Percentiles rank a stretch among this genome's conserved stretches.
Evolutionary conservation across 2,888 invertebrate genomes (phyloP).

Genomic region (Agrochola circellaris): DNA sequence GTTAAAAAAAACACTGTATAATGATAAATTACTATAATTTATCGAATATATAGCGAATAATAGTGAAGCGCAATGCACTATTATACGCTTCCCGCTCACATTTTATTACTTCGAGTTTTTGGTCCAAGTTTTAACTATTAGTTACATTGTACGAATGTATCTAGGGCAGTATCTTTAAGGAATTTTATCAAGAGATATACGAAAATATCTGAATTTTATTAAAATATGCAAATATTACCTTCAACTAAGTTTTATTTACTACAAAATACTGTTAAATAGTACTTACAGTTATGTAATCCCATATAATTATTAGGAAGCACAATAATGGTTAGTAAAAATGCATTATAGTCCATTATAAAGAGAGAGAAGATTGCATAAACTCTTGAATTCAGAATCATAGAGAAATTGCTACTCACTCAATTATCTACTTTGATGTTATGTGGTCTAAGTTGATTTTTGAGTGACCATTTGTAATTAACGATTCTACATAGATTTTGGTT

Average conservation of each 20-base stretch:
- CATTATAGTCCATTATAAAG: conserved; percentile 13
- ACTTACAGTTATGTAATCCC: neutral
- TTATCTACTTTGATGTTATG: neutral
- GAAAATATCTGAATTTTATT: neutral
- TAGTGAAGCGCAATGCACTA: too few species aligned
- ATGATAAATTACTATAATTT: neutral
- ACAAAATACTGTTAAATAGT: conserved; percentile 36
- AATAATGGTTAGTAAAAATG: conserved; percentile 39
- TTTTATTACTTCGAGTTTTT: neutral
- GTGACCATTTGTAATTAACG: neutral
- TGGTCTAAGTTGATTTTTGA: neutral
- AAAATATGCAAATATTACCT: conserved; percentile 5
- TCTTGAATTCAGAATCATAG: conserved; percentile 25
- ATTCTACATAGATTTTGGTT: neutral
- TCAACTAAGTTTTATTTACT: neutral
- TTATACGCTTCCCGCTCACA: neutral
- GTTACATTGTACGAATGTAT: neutral
- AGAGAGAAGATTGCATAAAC: conserved; percentile 1
- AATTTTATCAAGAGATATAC: neutral
- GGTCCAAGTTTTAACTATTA: neutral
- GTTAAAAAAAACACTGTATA: neutral
- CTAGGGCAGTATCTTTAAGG: neutral
- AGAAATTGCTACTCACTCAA: neutral
- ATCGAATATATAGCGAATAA: too few species aligned
- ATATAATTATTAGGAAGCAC: conserved; percentile 25